These are phyloP conservation scores for Phalanger gymnotis DNA, from an alignment of 2,797 vertebrate genomes.

Conservation along the genomic window DNA sequence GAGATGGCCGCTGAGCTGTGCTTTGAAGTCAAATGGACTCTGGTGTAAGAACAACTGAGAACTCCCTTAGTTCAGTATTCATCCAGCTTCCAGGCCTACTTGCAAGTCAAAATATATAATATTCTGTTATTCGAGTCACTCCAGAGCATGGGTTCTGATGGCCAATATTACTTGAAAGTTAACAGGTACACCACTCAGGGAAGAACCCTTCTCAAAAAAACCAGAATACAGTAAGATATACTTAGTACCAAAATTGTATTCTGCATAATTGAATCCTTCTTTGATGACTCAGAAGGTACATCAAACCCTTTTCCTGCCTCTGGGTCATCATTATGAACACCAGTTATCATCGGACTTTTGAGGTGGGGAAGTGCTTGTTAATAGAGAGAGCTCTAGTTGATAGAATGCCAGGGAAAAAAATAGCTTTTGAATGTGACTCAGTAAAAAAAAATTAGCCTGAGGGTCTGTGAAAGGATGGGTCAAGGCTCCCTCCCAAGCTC, in stretches of 20 bases:
- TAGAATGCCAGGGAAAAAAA: neutral
- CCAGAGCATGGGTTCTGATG: neutral
- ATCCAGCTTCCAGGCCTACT: neutral
- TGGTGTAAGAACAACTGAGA: fast-evolving
- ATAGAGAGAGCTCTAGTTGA: neutral
- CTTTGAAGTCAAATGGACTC: neutral
- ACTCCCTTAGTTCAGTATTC: neutral
- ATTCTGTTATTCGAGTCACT: neutral
- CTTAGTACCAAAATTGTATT: neutral
- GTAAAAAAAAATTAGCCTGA: neutral
- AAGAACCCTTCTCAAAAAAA: conserved; percentile 8
- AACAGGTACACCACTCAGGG: neutral
- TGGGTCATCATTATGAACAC: neutral
- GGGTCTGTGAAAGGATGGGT: neutral
- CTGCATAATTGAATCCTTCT: neutral
- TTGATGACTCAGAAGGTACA: neutral
- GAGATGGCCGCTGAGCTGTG: neutral
- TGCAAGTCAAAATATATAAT: neutral
- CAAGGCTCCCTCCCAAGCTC: neutral
- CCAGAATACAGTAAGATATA: neutral
- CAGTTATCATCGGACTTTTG: neutral
- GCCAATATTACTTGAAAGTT: neutral
- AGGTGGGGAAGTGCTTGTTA: neutral
- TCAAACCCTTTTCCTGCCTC: neutral
- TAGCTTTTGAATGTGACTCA: neutral